These are phyloP conservation scores for Tarsius wallacei DNA, from an alignment of 2,797 vertebrate species.

Conservation along the genomic window DNA sequence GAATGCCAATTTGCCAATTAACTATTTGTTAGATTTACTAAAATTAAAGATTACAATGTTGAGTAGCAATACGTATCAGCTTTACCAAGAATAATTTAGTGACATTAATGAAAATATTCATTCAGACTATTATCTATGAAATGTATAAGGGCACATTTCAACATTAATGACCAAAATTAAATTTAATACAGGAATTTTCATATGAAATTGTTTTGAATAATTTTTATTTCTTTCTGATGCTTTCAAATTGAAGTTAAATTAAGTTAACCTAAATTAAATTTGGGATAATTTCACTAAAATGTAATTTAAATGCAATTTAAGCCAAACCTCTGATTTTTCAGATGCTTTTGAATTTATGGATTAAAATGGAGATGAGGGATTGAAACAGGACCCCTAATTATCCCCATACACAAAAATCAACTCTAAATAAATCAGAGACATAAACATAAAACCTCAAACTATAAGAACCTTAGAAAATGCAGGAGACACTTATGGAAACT, in stretches of 20 bases:
- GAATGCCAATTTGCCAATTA: conserved; percentile 28
- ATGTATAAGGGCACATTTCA: background rate
- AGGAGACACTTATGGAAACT: no score
- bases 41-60: background rate
- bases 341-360: conserved; percentile 48
- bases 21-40: background rate
- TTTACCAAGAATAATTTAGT: background rate
- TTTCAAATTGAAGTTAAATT: conserved; percentile 41
- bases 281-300: background rate
- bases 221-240: background rate
- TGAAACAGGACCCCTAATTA: no score
- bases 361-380: background rate
- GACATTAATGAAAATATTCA: conserved; percentile 1
- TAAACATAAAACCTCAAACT: no score
- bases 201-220: background rate
- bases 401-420: no score
- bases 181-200: conserved; percentile 12
- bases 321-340: background rate
- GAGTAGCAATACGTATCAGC: background rate
- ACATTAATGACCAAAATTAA: background rate
- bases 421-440: no score
- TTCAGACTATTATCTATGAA: background rate
- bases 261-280: conserved; percentile 35
- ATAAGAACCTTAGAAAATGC: no score
- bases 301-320: conserved; percentile 23